Conservation (phyloP, 2,113 vertebrate species). For the Tympanuchus pallidicinctus region DNA sequence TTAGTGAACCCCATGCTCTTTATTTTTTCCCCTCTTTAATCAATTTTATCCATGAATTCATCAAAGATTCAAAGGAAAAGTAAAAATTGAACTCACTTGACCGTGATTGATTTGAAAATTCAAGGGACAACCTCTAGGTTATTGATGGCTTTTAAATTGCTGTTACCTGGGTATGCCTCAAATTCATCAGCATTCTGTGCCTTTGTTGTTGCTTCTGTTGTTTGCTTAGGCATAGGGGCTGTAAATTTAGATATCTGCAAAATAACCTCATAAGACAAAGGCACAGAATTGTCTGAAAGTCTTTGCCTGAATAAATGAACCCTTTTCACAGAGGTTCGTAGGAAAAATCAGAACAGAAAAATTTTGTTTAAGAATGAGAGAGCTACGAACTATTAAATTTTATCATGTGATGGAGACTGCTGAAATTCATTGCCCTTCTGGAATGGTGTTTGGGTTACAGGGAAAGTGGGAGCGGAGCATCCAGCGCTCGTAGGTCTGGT, state of each 20-base stretch:
- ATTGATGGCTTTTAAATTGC: conserved; percentile 72
- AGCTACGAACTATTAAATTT: not conserved
- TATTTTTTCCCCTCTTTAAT: conserved; percentile 66
- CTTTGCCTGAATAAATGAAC: not conserved
- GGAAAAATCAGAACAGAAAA: not conserved
- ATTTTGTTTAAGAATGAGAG: not conserved
- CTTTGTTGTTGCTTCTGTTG: conserved; percentile 38
- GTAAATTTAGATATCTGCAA: conserved; percentile 55
- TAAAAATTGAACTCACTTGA: conserved; percentile 60
- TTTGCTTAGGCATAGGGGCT: conserved; percentile 63
- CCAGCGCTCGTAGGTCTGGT: not conserved
- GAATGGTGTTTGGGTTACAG: not conserved
- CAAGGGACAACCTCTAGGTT: conserved; percentile 53
- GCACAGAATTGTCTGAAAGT: conserved; percentile 43
- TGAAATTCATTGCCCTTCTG: not conserved
- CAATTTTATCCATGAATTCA: conserved; percentile 52
- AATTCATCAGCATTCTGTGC: conserved; percentile 69
- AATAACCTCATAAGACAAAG: conserved; percentile 55
- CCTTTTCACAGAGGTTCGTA: not conserved
- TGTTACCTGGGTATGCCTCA: conserved; percentile 48
- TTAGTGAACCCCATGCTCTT: conserved; percentile 43
- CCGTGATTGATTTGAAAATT: conserved; percentile 68
- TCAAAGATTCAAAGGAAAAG: conserved; percentile 34
- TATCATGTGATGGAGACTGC: not conserved
- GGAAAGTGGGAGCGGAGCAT: not conserved